These are phyloP conservation scores for Drosophila pseudoananassae DNA, from an alignment of 1,140 invertebrate genomes.

Conservation along the genomic window DNA sequence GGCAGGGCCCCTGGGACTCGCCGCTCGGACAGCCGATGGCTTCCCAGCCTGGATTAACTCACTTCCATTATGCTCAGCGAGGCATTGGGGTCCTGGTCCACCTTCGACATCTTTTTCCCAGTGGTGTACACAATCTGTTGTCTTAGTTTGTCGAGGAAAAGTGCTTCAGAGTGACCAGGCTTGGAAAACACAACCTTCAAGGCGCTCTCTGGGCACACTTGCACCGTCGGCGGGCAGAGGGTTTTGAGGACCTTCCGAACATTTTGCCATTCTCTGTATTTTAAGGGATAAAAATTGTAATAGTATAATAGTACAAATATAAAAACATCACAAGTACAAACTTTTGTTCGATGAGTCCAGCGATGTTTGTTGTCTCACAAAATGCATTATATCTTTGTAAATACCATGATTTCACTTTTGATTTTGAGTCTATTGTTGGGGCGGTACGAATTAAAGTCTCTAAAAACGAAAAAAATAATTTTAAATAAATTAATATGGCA, in stretches of 20 bases:
- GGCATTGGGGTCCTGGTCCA: conserved; percentile 69
- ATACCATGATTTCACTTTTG: too few species aligned
- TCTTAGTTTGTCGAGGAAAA: conserved; percentile 22
- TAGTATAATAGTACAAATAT: too few species aligned
- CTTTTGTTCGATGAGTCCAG: too few species aligned
- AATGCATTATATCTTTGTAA: too few species aligned
- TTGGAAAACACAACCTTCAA: neutral
- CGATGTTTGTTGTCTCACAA: too few species aligned
- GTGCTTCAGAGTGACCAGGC: neutral
- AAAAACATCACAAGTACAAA: too few species aligned
- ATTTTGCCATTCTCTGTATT: neutral
- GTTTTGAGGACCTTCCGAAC: neutral
- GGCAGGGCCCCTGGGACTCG: neutral
- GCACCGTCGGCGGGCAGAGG: neutral
- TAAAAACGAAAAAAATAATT: too few species aligned
- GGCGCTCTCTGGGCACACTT: neutral
- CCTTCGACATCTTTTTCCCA: conserved; percentile 75
- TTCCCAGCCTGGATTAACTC: conserved; percentile 6
- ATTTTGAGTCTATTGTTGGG: too few species aligned
- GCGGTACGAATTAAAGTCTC: too few species aligned
- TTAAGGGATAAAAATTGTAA: neutral
- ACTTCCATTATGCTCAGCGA: conserved; percentile 82
- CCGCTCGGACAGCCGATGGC: neutral
- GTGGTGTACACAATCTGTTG: conserved; percentile 53
- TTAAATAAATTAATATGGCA: too few species aligned